phyloP scores from a whole-genome alignment of 1,140 invertebrate species.

The Caerostris extrusa region DNA sequence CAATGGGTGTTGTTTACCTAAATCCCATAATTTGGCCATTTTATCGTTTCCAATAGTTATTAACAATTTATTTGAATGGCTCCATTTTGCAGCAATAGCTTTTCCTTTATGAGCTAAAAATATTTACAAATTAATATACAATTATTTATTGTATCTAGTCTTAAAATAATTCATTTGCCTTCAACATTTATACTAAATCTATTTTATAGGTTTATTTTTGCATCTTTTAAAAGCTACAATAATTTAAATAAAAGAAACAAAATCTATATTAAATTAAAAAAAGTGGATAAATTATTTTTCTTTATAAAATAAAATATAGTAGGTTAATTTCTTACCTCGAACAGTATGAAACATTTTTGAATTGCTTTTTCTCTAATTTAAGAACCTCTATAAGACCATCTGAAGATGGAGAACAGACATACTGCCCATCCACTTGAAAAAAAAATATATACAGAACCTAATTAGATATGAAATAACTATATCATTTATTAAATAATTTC shows the following conservation, averaged over 20 bases:
- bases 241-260: too few relatives aligned
- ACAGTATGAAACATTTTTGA: slow-evolving; percentile 9
- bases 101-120: slow-evolving; percentile 50
- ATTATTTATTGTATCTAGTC: too few relatives aligned
- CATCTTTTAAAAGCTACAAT: too few relatives aligned
- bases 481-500: background rate
- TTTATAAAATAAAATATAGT: too few relatives aligned
- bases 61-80: slow-evolving; percentile 32
- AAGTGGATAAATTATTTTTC: too few relatives aligned
- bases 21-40: slow-evolving; percentile 59
- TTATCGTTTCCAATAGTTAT: slow-evolving; percentile 59
- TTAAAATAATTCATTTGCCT: too few relatives aligned
- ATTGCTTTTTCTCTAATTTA: slow-evolving; percentile 35
- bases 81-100: slow-evolving; percentile 53
- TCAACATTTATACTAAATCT: too few relatives aligned
- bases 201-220: too few relatives aligned
- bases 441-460: background rate
- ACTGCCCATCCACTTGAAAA: slow-evolving; percentile 59
- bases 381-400: slow-evolving; percentile 48
- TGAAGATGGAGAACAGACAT: slow-evolving; percentile 30
- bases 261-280: too few relatives aligned
- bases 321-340: background rate
- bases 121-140: background rate
- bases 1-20: slow-evolving; percentile 32
- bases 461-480: background rate